Evolutionary conservation across 1,140 invertebrate genomes (phyloP), one percentile per base, ranked within the genome.

Genomic region (honey bee (Apis mellifera)): DNA sequence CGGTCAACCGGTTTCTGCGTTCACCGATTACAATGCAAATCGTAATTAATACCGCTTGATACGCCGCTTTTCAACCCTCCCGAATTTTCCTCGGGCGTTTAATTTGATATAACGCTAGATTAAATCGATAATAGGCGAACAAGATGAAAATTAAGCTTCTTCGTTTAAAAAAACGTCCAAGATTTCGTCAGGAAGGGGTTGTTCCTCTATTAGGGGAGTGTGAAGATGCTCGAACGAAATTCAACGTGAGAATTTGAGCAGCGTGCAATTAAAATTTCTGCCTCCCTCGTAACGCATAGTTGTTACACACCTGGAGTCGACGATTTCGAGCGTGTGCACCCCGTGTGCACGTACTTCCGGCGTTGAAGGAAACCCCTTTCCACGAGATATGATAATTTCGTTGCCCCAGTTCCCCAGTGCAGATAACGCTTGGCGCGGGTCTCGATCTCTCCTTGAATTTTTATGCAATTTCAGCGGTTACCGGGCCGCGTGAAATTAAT

Each of bases 321-420:
- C 32, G 62, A 74, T 54, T 66, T 74, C 13, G 4, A 65, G 52
- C 52, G 50, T 42, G 52, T 42, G 52, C 32, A 50, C 26, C 52
- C n/a, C 59, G 13, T 21, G 19, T 66, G 32, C 26, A 13, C 57
- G 32, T 50, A 80, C 57, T 55, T 55, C 52, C 60, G 52, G 7
- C 48, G 9, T n/a, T 4, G 62, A 74, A n/a, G n/a, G 17, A 12
- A 13, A 54, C 23, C 17, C 68, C 9, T 81, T 68, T 59, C 13
- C 19, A 1, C 13, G 19, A 57, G 62, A 59, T 80, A 74, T 80
- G 78, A 71, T 80, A 74, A 80, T 81, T 81, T 55, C 78, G 62
- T 21, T 55, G 78, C 2, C 62, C 78, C 62, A 66, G 71, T 81
- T 79, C 52, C n/a, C n/a, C 42, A 17, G 13, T 9, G 32, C 12